Percentiles rank a stretch among this genome's conserved stretches.
phyloP scores from a whole-genome alignment of 2,797 vertebrate genomes.

The Sebastes taczanowskii region DNA sequence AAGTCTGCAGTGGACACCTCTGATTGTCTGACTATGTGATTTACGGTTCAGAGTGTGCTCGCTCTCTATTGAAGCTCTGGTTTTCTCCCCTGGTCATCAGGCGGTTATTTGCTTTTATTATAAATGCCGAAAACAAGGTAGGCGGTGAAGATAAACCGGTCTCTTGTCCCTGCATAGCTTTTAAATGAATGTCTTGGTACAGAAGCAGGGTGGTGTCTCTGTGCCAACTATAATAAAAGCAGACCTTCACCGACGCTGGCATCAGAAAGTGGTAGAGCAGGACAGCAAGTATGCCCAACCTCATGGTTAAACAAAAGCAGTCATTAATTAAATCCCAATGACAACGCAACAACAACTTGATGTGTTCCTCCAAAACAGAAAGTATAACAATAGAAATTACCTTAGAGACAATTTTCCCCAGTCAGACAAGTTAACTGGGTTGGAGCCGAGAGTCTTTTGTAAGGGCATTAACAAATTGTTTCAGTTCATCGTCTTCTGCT shows the following conservation, averaged over 20 bases:
- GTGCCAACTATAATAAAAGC: background rate
- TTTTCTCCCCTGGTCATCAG: background rate
- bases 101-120: background rate
- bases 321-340: background rate
- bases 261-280: background rate
- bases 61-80: background rate
- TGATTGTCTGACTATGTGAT: slow-evolving; percentile 14
- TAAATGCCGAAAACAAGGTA: background rate
- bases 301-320: background rate
- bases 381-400: background rate
- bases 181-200: background rate
- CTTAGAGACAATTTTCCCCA: background rate
- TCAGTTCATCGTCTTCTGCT: slow-evolving; percentile 21
- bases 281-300: background rate
- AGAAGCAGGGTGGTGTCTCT: background rate
- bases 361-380: background rate
- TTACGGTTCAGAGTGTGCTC: background rate
- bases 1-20: slow-evolving; percentile 17
- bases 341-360: background rate
- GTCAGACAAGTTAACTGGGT: background rate
- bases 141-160: background rate
- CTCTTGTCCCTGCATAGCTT: background rate
- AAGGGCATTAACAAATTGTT: slow-evolving; percentile 38
- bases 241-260: background rate
- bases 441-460: slow-evolving; percentile 41